Percentiles rank a stretch among this genome's conserved stretches.
These are phyloP conservation scores for Heteromyza rotundicornis DNA, from an alignment of 2,888 invertebrate genomes.

Conservation along the genomic window DNA sequence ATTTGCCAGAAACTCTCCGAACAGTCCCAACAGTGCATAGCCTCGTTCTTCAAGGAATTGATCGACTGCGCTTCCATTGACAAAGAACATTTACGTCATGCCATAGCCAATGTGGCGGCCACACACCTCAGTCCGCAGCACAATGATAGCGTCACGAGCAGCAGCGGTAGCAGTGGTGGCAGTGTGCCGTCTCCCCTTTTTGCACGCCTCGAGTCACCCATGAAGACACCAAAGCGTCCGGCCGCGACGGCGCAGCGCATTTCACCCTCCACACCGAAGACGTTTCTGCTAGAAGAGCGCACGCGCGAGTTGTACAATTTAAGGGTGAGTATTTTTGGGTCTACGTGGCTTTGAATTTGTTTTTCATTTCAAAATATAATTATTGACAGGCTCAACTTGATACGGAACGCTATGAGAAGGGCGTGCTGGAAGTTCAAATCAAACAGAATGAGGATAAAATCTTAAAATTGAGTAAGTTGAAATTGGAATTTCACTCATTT, in stretches of 20 bases:
- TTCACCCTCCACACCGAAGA: conserved; percentile 52
- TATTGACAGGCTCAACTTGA: conserved; percentile 49
- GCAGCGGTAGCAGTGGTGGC: conserved; percentile 10
- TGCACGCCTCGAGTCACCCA: conserved; percentile 29
- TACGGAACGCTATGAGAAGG: conserved; percentile 57
- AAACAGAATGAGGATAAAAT: conserved; percentile 50
- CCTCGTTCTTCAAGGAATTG: conserved; percentile 48
- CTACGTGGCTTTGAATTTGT: neutral
- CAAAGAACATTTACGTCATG: conserved; percentile 42
- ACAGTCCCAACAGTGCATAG: conserved; percentile 46
- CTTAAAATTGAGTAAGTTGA: conserved; percentile 42
- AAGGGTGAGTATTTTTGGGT: conserved; percentile 39
- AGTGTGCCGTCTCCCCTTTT: conserved; percentile 17
- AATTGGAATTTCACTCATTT: too few species aligned
- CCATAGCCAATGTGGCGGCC: conserved; percentile 40
- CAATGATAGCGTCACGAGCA: conserved; percentile 27
- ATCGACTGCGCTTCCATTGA: conserved; percentile 38
- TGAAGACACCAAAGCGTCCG: conserved; percentile 37
- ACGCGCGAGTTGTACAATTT: conserved; percentile 51
- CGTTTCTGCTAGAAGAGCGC: conserved; percentile 51
- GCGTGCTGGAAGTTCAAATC: conserved; percentile 51
- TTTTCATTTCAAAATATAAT: neutral
- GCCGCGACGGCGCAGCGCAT: conserved; percentile 28
- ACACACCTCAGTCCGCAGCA: conserved; percentile 24
- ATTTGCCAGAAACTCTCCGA: conserved; percentile 51